A percentile compares a stretch with the other conserved stretches of the same genome.
Conservation (phyloP, 2,888 invertebrate species). For the Cerastoderma edule region DNA sequence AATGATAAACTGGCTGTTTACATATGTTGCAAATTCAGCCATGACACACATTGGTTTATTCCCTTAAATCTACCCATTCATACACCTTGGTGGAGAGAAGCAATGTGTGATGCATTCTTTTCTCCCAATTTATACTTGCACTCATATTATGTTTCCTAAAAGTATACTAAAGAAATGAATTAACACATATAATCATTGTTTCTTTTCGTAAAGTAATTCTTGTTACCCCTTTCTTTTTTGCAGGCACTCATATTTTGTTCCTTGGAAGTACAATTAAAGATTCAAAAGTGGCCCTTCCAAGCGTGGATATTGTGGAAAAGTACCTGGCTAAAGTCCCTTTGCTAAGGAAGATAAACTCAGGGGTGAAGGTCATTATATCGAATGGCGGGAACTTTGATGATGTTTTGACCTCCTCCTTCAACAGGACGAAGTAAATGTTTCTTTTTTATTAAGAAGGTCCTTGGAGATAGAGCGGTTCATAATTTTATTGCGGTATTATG, state of each 20-base stretch:
- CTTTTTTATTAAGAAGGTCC: too few relatives aligned
- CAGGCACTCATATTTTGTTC: constrained; percentile 61
- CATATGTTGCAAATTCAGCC: too few relatives aligned
- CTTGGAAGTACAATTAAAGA: constrained; percentile 42
- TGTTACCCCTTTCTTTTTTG: background rate
- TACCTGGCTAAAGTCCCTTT: constrained; percentile 54
- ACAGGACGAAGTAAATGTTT: constrained; percentile 52
- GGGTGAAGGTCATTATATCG: constrained; percentile 53
- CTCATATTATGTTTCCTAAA: too few relatives aligned
- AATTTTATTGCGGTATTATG: too few relatives aligned
- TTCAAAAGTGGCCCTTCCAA: constrained; percentile 34
- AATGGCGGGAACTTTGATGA: constrained; percentile 55
- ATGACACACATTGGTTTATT: too few relatives aligned
- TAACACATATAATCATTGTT: background rate
- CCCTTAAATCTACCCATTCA: too few relatives aligned
- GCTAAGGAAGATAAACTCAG: constrained; percentile 55
- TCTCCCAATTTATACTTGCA: too few relatives aligned
- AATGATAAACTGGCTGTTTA: too few relatives aligned
- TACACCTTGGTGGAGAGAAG: too few relatives aligned
- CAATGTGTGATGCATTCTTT: too few relatives aligned
- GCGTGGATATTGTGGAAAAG: constrained; percentile 29
- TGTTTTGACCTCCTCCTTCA: constrained; percentile 39
- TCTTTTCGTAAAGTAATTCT: background rate
- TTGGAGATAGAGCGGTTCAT: too few relatives aligned
- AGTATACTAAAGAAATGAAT: too few relatives aligned